These are phyloP conservation scores for Camelus bactrianus DNA, from an alignment of 2,113 vertebrate genomes.

Conservation along the genomic window DNA sequence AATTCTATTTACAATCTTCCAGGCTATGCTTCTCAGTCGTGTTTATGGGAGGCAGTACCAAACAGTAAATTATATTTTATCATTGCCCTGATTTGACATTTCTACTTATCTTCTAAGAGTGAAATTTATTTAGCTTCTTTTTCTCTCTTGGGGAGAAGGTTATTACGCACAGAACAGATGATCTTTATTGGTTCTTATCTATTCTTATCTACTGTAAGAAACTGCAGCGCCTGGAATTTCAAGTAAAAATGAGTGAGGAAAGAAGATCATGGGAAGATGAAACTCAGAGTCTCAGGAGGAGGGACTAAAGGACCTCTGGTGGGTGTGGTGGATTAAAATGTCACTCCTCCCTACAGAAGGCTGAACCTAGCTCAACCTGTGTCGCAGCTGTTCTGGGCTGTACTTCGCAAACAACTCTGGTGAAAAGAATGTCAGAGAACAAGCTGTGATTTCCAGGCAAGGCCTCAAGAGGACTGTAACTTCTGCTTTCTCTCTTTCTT, in stretches of 20 bases:
- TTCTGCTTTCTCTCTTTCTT: not conserved
- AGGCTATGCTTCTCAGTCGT: slow-evolving; percentile 3
- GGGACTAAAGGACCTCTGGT: not conserved
- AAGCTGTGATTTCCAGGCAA: not conserved
- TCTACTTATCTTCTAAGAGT: slow-evolving; percentile 60
- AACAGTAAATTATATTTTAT: slow-evolving; percentile 42
- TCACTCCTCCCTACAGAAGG: not conserved
- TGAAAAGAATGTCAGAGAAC: not conserved
- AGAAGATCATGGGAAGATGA: not conserved
- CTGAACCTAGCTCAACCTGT: not conserved
- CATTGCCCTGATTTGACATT: not conserved
- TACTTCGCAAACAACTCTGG: not conserved
- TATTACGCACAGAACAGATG: slow-evolving; percentile 38
- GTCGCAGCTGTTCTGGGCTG: not conserved
- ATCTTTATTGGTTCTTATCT: slow-evolving; percentile 28
- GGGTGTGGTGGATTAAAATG: not conserved
- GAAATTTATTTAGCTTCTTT: slow-evolving; percentile 54
- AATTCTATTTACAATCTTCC: slow-evolving; percentile 58
- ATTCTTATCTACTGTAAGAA: not conserved
- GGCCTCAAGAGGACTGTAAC: not conserved
- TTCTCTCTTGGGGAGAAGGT: slow-evolving; percentile 21
- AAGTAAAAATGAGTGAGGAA: not conserved
- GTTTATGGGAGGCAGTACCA: slow-evolving; percentile 33
- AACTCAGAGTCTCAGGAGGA: not conserved
- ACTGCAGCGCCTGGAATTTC: not conserved